phyloP scores from a whole-genome alignment of 2,888 invertebrate species.

The Malthinus seriepunctatus region DNA sequence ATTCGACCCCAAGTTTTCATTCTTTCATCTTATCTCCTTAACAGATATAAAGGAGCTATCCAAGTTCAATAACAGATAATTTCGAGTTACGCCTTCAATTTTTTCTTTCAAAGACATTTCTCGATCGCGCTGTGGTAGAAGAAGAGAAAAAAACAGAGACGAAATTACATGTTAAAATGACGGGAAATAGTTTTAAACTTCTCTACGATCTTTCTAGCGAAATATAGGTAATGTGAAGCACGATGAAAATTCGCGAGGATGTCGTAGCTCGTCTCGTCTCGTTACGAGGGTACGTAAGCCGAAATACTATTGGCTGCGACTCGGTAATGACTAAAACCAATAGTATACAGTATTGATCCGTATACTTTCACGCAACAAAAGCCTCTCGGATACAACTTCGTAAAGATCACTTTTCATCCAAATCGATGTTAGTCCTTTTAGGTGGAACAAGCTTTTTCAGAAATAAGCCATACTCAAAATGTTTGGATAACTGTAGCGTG shows the following conservation, averaged over 20 bases:
- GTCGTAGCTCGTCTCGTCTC: slow-evolving; percentile 26
- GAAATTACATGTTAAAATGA: neutral
- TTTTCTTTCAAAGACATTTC: too few species aligned
- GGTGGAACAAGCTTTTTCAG: slow-evolving; percentile 26
- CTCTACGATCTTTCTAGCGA: neutral
- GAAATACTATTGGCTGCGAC: slow-evolving; percentile 35
- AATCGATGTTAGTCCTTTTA: slow-evolving; percentile 20
- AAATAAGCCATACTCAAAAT: slow-evolving; percentile 21
- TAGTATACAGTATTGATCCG: slow-evolving; percentile 40
- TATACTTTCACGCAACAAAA: slow-evolving; percentile 23
- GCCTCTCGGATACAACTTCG: slow-evolving; percentile 2
- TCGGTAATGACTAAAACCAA: slow-evolving; percentile 40
- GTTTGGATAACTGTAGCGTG: slow-evolving; percentile 31
- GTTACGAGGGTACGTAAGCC: slow-evolving; percentile 35
- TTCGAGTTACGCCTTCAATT: neutral
- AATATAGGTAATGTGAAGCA: neutral
- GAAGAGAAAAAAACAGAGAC: neutral
- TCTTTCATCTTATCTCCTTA: neutral
- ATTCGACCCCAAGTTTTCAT: neutral
- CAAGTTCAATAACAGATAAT: neutral
- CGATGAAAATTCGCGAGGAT: slow-evolving; percentile 9
- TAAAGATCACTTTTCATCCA: slow-evolving; percentile 16
- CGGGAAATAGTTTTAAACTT: neutral
- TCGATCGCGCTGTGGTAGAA: neutral
- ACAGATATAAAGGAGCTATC: neutral